These are phyloP conservation scores for Phthorimaea operculella DNA, from an alignment of 1,140 invertebrate species.

Conservation along the genomic window DNA sequence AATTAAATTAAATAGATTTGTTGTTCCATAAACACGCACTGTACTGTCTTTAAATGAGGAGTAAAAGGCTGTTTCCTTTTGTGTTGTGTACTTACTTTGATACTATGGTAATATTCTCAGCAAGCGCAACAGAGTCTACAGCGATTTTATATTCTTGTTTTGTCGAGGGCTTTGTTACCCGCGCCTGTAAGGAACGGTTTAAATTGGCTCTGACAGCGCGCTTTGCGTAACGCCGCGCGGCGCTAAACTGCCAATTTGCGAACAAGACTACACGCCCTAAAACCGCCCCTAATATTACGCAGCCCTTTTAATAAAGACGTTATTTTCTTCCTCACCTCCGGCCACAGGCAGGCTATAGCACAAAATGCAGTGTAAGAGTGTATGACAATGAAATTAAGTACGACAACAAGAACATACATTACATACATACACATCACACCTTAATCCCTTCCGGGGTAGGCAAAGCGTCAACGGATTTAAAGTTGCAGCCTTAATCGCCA, in stretches of 20 bases:
- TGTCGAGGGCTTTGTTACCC: conserved; percentile 33
- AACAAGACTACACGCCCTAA: conserved; percentile 30
- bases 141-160: conserved; percentile 47
- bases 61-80: no score
- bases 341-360: no score
- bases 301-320: no score
- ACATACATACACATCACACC: no score
- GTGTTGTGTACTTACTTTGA: no score
- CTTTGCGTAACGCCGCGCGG: conserved; percentile 35
- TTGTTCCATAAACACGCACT: no score
- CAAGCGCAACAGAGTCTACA: conserved; percentile 11
- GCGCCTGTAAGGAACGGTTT: conserved; percentile 28
- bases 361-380: conserved; percentile 1
- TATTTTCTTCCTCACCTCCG: no score
- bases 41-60: no score
- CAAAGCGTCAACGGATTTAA: no score
- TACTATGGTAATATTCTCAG: not conserved
- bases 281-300: conserved; percentile 26
- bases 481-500: no score
- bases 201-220: conserved; percentile 44
- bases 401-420: no score
- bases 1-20: no score
- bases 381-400: conserved; percentile 38
- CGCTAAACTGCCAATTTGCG: conserved; percentile 51
- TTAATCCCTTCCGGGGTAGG: conserved; percentile 33